Percentiles rank a stretch among this genome's conserved stretches.
These are phyloP conservation scores for Cylindroiulus punctatus DNA, from an alignment of 2,888 invertebrate genomes.

Conservation along the genomic window DNA sequence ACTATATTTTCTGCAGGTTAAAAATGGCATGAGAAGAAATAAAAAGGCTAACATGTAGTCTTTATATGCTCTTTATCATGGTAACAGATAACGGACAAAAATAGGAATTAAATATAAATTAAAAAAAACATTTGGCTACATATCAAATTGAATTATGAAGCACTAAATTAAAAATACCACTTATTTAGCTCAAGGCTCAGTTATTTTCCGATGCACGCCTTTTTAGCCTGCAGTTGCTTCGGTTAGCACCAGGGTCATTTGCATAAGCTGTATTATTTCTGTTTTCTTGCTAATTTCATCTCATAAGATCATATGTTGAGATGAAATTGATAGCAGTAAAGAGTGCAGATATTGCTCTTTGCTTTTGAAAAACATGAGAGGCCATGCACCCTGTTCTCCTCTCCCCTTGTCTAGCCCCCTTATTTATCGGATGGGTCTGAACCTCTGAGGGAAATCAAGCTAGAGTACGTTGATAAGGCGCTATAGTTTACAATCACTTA, in stretches of 20 bases:
- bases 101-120: too few relatives aligned
- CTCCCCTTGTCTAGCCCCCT: neutral
- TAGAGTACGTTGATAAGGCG: neutral
- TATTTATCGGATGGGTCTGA: neutral
- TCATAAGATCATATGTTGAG: too few relatives aligned
- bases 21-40: too few relatives aligned
- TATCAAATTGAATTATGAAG: too few relatives aligned
- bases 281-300: neutral
- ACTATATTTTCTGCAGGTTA: too few relatives aligned
- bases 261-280: neutral
- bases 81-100: too few relatives aligned
- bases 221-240: neutral
- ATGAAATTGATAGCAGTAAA: neutral
- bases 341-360: neutral
- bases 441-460: neutral
- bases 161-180: neutral
- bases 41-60: too few relatives aligned
- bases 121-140: neutral
- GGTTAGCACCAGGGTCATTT: constrained; percentile 3
- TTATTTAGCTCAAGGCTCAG: neutral
- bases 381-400: constrained; percentile 1
- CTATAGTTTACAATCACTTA: neutral
- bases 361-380: neutral
- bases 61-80: too few relatives aligned
- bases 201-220: too few relatives aligned